These are phyloP conservation scores for Tetramorium alpestre DNA, from an alignment of 1,140 invertebrate species.

Conservation along the genomic window DNA sequence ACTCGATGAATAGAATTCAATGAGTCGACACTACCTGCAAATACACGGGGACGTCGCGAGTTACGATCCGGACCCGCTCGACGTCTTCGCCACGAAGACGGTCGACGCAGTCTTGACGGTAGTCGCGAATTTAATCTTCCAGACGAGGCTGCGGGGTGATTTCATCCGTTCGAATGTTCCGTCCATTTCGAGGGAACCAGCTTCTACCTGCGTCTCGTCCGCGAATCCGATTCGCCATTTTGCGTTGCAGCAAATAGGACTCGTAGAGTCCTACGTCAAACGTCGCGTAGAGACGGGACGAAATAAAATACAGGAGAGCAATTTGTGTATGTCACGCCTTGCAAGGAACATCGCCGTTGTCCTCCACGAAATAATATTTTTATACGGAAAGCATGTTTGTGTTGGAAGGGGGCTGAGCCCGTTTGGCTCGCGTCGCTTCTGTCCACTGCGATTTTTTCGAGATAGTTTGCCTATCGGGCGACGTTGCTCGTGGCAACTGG, in stretches of 20 bases:
- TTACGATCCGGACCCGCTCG: conserved; percentile 24
- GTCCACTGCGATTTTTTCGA: conserved; percentile 31
- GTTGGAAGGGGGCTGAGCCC: neutral
- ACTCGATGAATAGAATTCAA: conserved; percentile 72
- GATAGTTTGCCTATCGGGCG: conserved; percentile 24
- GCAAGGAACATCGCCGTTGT: conserved; percentile 25
- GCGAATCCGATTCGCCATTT: conserved; percentile 14
- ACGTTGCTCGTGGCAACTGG: conserved; percentile 56
- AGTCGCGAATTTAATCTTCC: conserved; percentile 48
- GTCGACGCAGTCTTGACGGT: conserved; percentile 10
- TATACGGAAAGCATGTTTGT: neutral
- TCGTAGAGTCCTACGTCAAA: neutral
- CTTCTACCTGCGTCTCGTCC: neutral
- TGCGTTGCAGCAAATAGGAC: neutral
- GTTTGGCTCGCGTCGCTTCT: neutral
- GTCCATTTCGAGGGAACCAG: neutral
- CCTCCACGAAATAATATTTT: conserved; percentile 1
- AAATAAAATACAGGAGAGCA: neutral
- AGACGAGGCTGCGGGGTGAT: neutral
- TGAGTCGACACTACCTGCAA: conserved; percentile 50
- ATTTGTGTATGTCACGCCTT: neutral
- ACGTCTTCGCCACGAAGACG: conserved; percentile 29
- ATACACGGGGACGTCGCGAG: conserved; percentile 35
- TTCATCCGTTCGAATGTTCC: neutral
- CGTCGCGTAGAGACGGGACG: neutral